These are phyloP conservation scores for Poecilia latipinna DNA, from an alignment of 2,113 vertebrate genomes.

Conservation along the genomic window DNA sequence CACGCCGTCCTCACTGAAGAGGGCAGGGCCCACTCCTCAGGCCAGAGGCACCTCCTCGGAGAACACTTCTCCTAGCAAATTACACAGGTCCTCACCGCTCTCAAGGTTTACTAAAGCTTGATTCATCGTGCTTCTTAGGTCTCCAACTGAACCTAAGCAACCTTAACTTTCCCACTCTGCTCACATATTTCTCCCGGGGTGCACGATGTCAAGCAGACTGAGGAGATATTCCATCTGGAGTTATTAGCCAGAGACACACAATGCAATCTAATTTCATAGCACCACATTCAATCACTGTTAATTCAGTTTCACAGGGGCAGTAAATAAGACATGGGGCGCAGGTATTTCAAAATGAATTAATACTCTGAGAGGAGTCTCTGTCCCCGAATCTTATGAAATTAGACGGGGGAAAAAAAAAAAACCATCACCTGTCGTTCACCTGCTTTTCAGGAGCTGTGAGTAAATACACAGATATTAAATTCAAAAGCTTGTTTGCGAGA, in stretches of 20 bases:
- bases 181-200: conserved; percentile 66
- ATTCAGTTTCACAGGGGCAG: conserved; percentile 67
- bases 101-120: conserved; percentile 71
- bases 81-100: conserved; percentile 66
- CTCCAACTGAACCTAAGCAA: conserved; percentile 67
- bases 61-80: conserved; percentile 72
- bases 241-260: conserved; percentile 80
- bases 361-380: conserved; percentile 60
- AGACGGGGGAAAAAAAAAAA: conserved; percentile 49
- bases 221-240: conserved; percentile 75
- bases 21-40: conserved; percentile 58
- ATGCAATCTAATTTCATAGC: conserved; percentile 78
- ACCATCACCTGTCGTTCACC: conserved; percentile 59
- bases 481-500: conserved; percentile 70
- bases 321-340: conserved; percentile 70
- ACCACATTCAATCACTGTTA: conserved; percentile 72
- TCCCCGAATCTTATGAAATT: conserved; percentile 71
- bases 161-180: conserved; percentile 67
- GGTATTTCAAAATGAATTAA: conserved; percentile 73
- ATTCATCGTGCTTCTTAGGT: conserved; percentile 72
- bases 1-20: conserved; percentile 56
- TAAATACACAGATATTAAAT: conserved; percentile 77
- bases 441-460: conserved; percentile 65
- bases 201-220: conserved; percentile 67
- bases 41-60: conserved; percentile 66